Evolutionary conservation across 2,888 invertebrate genomes (phyloP), one percentile per base, ranked within the genome.

Genomic region (Leptinotarsa haldemani): DNA sequence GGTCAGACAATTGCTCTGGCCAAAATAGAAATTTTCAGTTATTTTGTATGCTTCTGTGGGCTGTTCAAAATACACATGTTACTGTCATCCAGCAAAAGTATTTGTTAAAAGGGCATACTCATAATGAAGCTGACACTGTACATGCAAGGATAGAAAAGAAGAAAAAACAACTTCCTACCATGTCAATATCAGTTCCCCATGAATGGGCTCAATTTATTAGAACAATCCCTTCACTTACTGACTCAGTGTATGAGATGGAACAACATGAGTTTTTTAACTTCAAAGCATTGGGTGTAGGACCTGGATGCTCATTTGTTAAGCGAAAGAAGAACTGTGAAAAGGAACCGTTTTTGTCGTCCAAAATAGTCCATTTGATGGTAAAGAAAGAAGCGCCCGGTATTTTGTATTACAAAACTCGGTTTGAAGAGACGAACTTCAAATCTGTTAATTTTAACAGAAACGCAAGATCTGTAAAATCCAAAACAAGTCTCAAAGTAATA

Each of bases 1-100:
- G 69, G 65, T 69, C 56, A 9, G 65, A 74, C 46, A 74, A 74
- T 25, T 74, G 74, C 48, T 70, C 74, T 25, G 25, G 30, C 12
- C 74, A 74, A 30, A 74, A 74, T 48, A 9, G 70, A 25, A 70
- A 71, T 22, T 22, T 65, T 16, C 47, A 47, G 47, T 47, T 47
- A 47, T 47, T 47, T 47, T 47, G 47, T 47, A 48, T 48, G 48
- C 48, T 48, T 48, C 48, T 48, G 48, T 48, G 48, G 48, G 48
- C 48, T 48, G 48, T 48, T 48, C 48, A 48, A 48, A 48, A 48
- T 48, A 48, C 48, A 48, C 48, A 48, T 48, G 48, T 48, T 48
- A 48, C 48, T 48, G 15, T 47, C 47, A 47, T 47, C 47, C 47
- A 47, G 47, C 47, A 47, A 47, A 47, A 47, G 47, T 47, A 47